phyloP scores from a whole-genome alignment of 2,797 vertebrate genomes.

The Enteromius radiatus region DNA sequence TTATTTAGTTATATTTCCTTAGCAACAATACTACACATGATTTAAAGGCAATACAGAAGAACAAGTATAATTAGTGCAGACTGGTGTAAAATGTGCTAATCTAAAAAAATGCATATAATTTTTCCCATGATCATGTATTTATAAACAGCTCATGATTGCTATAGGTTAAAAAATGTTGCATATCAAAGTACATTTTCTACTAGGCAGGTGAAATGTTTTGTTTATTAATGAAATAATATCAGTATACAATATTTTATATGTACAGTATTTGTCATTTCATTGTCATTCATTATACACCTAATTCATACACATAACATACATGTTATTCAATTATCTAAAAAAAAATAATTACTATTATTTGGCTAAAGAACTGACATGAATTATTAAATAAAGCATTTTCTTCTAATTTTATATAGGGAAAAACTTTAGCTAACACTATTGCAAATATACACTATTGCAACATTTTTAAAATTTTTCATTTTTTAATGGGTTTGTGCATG shows the following conservation, averaged over 20 bases:
- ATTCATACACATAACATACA: not conserved
- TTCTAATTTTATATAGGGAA: not conserved
- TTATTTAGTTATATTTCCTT: not conserved
- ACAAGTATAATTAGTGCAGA: not conserved
- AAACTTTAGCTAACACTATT: not conserved
- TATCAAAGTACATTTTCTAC: not conserved
- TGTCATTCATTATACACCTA: too few relatives aligned
- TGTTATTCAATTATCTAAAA: not conserved
- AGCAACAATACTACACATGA: not conserved
- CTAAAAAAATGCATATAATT: not conserved
- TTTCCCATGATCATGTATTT: not conserved
- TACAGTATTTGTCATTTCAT: not conserved
- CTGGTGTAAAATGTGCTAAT: not conserved
- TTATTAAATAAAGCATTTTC: not conserved
- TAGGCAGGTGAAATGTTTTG: not conserved
- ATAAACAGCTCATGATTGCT: not conserved
- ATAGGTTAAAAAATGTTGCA: not conserved
- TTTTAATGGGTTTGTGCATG: too few relatives aligned
- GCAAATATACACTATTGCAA: conserved; percentile 1
- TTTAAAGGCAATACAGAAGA: not conserved
- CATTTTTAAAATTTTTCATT: not conserved
- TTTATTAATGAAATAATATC: not conserved
- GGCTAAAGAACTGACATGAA: not conserved
- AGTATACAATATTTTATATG: not conserved
- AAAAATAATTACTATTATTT: not conserved